A percentile compares a stretch with the other conserved stretches of the same genome.
Evolutionary conservation across 1,140 invertebrate genomes (phyloP).

Genomic region (Yoshiicerus persimilis): DNA sequence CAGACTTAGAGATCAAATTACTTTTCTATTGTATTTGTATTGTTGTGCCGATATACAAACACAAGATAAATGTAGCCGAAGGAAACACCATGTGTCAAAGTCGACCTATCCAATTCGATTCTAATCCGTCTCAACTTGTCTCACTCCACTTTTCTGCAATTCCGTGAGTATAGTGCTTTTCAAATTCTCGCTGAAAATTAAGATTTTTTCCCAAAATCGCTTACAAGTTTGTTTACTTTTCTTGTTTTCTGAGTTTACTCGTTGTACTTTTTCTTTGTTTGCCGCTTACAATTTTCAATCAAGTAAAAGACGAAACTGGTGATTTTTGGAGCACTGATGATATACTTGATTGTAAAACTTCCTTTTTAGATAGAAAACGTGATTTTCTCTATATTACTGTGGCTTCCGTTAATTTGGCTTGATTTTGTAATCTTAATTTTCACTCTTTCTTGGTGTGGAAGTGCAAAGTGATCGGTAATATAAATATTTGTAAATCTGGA

Average conservation of each 20-base stretch:
- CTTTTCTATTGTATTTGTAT: background rate
- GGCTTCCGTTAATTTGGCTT: background rate
- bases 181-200: too few relatives aligned
- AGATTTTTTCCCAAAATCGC: too few relatives aligned
- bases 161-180: too few relatives aligned
- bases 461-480: too few relatives aligned
- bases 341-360: background rate
- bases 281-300: background rate
- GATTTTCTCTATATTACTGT: background rate
- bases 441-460: background rate
- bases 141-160: background rate
- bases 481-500: too few relatives aligned
- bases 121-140: background rate
- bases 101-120: background rate
- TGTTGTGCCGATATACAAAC: background rate
- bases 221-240: background rate
- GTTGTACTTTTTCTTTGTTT: background rate
- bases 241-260: background rate
- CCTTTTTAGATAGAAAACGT: background rate
- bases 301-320: background rate
- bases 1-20: conserved; percentile 4
- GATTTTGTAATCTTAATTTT: background rate
- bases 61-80: background rate
- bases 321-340: background rate
- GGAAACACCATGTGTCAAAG: conserved; percentile 9